Percentiles rank a stretch among this genome's conserved stretches.
These are phyloP conservation scores for Panagrolaimus sp. DNA, from an alignment of 1,140 invertebrate genomes.

Conservation along the genomic window DNA sequence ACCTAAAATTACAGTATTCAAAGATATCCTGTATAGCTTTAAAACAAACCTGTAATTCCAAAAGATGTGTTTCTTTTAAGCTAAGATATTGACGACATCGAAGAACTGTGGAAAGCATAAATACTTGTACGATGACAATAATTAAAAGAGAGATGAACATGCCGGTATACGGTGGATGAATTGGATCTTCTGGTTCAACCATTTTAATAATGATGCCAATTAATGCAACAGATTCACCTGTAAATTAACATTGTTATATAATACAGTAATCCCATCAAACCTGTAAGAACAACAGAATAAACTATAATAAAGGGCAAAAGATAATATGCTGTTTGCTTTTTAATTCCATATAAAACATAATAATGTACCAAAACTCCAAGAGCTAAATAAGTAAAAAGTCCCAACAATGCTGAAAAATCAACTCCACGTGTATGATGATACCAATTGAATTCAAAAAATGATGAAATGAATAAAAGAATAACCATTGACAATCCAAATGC, in stretches of 20 bases:
- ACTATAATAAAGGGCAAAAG: constrained; percentile 55
- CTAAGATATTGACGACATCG: constrained; percentile 26
- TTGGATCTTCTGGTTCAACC: neutral
- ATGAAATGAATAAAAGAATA: constrained; percentile 48
- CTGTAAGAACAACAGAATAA: constrained; percentile 43
- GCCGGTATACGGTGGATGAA: neutral
- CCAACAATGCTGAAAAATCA: constrained; percentile 50
- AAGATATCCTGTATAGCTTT: no score
- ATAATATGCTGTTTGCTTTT: constrained; percentile 38
- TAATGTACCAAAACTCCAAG: constrained; percentile 50
- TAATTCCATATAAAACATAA: constrained; percentile 51
- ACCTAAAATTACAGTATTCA: neutral
- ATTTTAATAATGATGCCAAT: neutral
- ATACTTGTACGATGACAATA: constrained; percentile 10
- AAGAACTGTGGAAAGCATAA: constrained; percentile 21
- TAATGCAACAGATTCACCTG: neutral
- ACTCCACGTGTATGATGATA: constrained; percentile 52
- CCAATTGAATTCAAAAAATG: constrained; percentile 59
- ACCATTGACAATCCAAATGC: constrained; percentile 53
- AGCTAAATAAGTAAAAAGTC: constrained; percentile 47
- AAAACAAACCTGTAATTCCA: constrained; percentile 17
- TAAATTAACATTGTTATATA: neutral
- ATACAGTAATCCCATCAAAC: constrained; percentile 36
- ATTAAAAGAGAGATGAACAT: constrained; percentile 3
- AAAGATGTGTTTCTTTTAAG: constrained; percentile 21